phyloP scores from a whole-genome alignment of 2,797 vertebrate species.

The Buphagus erythrorhynchus region DNA sequence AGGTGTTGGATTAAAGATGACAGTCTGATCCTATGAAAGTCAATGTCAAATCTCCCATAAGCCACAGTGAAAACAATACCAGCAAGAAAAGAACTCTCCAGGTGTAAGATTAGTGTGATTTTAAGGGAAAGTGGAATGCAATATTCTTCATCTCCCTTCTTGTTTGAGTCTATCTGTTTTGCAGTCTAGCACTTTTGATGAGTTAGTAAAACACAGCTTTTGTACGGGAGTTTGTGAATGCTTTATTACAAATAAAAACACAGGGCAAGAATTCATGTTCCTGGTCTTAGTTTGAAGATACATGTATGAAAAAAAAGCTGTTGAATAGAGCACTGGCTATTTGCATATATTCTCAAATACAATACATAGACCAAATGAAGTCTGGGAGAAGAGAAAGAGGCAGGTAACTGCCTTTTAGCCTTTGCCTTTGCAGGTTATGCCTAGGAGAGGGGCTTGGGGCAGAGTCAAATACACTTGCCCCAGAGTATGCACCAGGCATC shows the following conservation, averaged over 20 bases:
- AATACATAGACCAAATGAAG: neutral
- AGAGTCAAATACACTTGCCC: neutral
- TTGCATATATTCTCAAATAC: neutral
- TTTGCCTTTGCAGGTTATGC: neutral
- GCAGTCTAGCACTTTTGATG: neutral
- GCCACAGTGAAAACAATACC: neutral
- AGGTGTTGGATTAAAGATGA: slow-evolving; percentile 43
- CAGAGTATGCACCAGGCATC: neutral
- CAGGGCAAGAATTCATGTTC: neutral
- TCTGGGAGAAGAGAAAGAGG: neutral
- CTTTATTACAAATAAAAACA: neutral
- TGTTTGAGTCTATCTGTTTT: neutral
- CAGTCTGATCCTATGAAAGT: slow-evolving; percentile 14
- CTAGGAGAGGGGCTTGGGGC: neutral
- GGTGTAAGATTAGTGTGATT: neutral
- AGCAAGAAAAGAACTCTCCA: neutral
- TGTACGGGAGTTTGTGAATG: neutral
- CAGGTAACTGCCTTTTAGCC: neutral
- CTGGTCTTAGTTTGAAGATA: neutral
- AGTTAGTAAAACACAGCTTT: neutral
- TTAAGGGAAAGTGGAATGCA: neutral
- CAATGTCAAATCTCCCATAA: slow-evolving; percentile 11
- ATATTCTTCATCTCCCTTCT: neutral
- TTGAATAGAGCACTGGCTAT: neutral
- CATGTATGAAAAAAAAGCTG: neutral